phyloP scores from a whole-genome alignment of 2,113 vertebrate species.

The Brevimyrus niger region DNA sequence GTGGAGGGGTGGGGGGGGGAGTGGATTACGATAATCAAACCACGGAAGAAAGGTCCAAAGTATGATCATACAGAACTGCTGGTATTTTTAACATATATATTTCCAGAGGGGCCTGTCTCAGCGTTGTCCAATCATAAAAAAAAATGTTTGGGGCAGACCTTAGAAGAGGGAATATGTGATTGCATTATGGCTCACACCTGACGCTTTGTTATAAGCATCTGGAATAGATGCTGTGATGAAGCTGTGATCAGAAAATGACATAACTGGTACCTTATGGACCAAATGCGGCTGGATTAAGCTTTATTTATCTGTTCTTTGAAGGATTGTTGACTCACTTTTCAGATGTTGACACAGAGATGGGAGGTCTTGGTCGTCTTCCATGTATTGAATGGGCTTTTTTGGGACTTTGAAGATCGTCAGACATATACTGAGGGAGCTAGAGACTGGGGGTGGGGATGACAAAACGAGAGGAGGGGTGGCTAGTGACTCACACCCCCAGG shows the following conservation, averaged over 20 bases:
- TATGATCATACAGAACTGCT: not conserved
- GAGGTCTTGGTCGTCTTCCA: slow-evolving; percentile 23
- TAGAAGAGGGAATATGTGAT: not conserved
- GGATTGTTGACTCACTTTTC: slow-evolving; percentile 43
- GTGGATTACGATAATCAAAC: not conserved
- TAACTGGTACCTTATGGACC: slow-evolving; percentile 34
- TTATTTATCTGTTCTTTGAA: slow-evolving; percentile 35
- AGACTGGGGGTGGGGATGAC: not conserved
- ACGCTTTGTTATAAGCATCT: not conserved
- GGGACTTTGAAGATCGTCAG: not conserved
- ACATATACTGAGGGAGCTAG: not conserved
- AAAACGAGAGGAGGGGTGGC: not conserved
- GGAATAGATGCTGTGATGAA: not conserved
- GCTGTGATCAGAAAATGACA: not conserved
- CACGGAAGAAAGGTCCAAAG: not conserved
- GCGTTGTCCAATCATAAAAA: not conserved
- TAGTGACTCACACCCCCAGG: not conserved
- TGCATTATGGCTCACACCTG: not conserved
- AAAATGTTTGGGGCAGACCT: not conserved
- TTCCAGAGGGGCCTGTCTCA: not conserved
- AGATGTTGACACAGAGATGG: slow-evolving; percentile 34
- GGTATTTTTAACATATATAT: not conserved
- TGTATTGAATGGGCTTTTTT: slow-evolving; percentile 21
- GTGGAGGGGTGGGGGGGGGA: too few species aligned
- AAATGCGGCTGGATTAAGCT: slow-evolving; percentile 46